Percentiles rank a stretch among this genome's conserved stretches.
Evolutionary conservation across 2,888 invertebrate species (phyloP).

Genomic region (Tortricodes alternella): DNA sequence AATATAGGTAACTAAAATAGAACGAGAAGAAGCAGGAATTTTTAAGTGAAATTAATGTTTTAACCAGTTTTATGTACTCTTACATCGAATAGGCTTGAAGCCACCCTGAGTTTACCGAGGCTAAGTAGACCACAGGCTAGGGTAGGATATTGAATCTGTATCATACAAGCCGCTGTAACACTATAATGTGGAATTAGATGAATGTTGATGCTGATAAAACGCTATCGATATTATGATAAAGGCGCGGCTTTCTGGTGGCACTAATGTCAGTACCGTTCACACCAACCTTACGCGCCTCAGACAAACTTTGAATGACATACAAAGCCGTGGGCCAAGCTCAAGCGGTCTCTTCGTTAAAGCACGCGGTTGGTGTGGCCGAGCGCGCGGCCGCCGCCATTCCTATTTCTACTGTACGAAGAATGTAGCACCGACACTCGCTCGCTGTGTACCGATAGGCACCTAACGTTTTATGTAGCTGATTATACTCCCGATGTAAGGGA

Average conservation of each 20-base stretch:
- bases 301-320: background rate
- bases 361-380: background rate
- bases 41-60: constrained; percentile 55
- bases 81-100: constrained; percentile 10
- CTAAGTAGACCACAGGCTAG: background rate
- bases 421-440: constrained; percentile 21
- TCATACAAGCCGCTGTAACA: constrained; percentile 7
- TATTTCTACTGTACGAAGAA: background rate
- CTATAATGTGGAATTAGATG: constrained; percentile 20
- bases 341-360: no score
- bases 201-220: constrained; percentile 12
- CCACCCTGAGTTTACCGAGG: constrained; percentile 5
- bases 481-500: constrained; percentile 18
- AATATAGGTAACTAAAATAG: constrained; percentile 50
- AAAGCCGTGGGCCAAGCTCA: no score
- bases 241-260: background rate
- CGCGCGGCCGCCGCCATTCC: background rate
- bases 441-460: constrained; percentile 27
- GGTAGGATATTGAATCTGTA: background rate
- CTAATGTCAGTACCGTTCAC: background rate
- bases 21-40: constrained; percentile 72
- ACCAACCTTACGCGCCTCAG: background rate
- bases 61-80: constrained; percentile 35
- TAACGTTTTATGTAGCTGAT: constrained; percentile 16
- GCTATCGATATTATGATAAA: background rate